Evolutionary conservation across 2,113 vertebrate genomes (phyloP), one percentile per base, ranked within the genome.

Genomic region (Hyaena hyaena): DNA sequence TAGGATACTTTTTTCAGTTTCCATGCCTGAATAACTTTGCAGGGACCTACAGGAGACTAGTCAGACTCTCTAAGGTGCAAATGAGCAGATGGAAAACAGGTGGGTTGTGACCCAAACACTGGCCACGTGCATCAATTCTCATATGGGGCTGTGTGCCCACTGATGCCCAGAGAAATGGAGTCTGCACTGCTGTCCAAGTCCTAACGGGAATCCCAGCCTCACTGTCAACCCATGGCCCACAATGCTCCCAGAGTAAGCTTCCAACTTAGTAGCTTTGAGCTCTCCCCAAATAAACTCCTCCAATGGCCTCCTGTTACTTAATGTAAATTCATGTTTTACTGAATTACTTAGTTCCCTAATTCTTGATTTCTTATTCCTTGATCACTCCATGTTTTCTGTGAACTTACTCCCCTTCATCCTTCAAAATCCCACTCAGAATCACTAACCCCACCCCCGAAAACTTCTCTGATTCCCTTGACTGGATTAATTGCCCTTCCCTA

Each of bases 11-110:
- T 82, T 95, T 92, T 4, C 90, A 92, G 74, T 55, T 39, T 96
- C 31, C 3, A 0, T 83, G 95, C 90, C 94, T 96, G 79, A 96
- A 76, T 26, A 71, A 28, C 50, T 97, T 98, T 96, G 55, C 81
- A 94, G 93, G 93, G 96, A 92, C 94, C 66, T 98, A 90, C 12
- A 68, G 28, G 77, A 93, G 61, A n/a, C 48, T 84, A 26, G 7
- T 53, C 17, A 12, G 85, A 92, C 35, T 15, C 65, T 93, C 5
- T 19, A 91, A 97, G 88, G n/a, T 94, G 9, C 35, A 96, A 66
- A 88, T 0, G 10, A 96, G 61, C 39, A 65, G 66, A 93, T 87
- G 43, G 88, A 94, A 96, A 88, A 76, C 88, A 94, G 91, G 82
- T 76, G 31, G 10, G 39, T 21, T 92, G 16, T 26, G 88, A 61